These are phyloP conservation scores for Drosophila biarmipes DNA, from an alignment of 1,140 invertebrate genomes.

Conservation along the genomic window DNA sequence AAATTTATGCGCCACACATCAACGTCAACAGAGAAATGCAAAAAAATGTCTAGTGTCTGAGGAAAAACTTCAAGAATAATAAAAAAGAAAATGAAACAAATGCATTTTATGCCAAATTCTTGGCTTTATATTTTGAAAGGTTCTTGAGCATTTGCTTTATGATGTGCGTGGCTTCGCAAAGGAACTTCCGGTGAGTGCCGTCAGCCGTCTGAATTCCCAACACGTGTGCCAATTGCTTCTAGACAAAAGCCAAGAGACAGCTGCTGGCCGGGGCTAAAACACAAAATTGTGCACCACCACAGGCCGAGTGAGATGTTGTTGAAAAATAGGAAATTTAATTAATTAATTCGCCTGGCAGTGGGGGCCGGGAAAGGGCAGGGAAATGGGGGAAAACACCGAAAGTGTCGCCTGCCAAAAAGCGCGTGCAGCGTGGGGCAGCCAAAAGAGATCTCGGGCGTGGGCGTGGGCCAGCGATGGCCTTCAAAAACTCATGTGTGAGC, in stretches of 20 bases:
- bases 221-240: slow-evolving; percentile 64
- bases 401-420: slow-evolving; percentile 77
- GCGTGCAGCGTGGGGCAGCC: slow-evolving; percentile 59
- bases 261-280: slow-evolving; percentile 28
- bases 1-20: slow-evolving; percentile 69
- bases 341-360: slow-evolving; percentile 52
- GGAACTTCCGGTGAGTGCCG: slow-evolving; percentile 64
- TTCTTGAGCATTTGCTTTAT: slow-evolving; percentile 22
- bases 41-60: slow-evolving; percentile 34
- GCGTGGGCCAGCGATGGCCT: slow-evolving; percentile 58
- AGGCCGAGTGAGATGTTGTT: slow-evolving; percentile 20
- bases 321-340: slow-evolving; percentile 53
- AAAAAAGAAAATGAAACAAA: slow-evolving; percentile 37
- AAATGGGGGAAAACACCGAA: slow-evolving; percentile 35
- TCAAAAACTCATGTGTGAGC: slow-evolving; percentile 71
- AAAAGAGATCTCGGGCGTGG: slow-evolving; percentile 45
- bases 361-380: background rate
- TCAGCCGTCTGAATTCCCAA: slow-evolving; percentile 52
- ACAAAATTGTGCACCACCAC: slow-evolving; percentile 27
- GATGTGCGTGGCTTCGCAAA: slow-evolving; percentile 49
- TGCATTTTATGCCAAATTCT: slow-evolving; percentile 74
- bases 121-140: slow-evolving; percentile 28
- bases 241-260: slow-evolving; percentile 20
- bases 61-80: slow-evolving; percentile 34
- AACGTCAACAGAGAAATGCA: slow-evolving; percentile 74